These are phyloP conservation scores for Lynx canadensis DNA, from an alignment of 2,113 vertebrate genomes.

Conservation along the genomic window DNA sequence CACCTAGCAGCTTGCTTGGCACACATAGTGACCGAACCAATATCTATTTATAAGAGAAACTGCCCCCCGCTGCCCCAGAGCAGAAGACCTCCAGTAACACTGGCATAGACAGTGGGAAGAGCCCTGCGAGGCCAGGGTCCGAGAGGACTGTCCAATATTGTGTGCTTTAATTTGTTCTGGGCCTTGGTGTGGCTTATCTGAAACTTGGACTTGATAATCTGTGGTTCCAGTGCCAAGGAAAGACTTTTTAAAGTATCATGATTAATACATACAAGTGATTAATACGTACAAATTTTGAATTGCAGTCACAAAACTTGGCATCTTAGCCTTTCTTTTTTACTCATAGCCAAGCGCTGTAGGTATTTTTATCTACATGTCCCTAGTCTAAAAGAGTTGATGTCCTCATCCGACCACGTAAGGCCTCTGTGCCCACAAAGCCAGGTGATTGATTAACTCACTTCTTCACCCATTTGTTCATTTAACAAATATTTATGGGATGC, in stretches of 20 bases:
- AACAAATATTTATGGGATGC: constrained; percentile 57
- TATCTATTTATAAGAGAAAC: neutral
- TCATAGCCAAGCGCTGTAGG: neutral
- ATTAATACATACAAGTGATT: constrained; percentile 60
- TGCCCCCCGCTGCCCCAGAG: neutral
- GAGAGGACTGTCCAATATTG: neutral
- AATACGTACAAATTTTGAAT: constrained; percentile 52
- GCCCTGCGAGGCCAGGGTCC: no score
- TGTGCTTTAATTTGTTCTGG: neutral
- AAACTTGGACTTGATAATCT: constrained; percentile 8
- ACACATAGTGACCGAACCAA: neutral
- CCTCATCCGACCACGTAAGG: constrained; percentile 71
- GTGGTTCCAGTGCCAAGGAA: neutral
- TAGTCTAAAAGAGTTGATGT: constrained; percentile 73
- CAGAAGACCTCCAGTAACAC: neutral
- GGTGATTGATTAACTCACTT: constrained; percentile 2
- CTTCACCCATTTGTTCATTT: constrained; percentile 41
- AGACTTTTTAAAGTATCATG: constrained; percentile 46
- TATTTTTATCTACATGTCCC: constrained; percentile 76
- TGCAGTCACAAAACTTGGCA: constrained; percentile 39
- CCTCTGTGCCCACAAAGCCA: constrained; percentile 63
- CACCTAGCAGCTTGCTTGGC: neutral
- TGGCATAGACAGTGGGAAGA: neutral
- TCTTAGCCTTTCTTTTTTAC: constrained; percentile 51
- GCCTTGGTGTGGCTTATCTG: neutral